Evolutionary conservation across 2,113 vertebrate species (phyloP).

Genomic region (Hyperoodon ampullatus): DNA sequence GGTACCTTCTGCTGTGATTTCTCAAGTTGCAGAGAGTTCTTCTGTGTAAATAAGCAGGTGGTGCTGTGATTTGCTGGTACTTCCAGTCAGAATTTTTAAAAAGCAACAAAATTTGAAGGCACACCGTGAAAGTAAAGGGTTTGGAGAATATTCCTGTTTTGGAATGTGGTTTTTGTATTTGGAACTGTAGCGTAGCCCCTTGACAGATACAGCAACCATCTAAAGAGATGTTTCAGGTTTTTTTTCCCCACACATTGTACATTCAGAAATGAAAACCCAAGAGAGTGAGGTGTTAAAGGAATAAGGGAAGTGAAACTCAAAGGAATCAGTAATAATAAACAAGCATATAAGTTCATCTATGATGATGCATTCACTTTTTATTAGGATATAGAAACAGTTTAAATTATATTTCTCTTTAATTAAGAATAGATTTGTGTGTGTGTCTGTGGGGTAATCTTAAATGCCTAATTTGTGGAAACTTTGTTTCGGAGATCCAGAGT

Average conservation of each 20-base stretch:
- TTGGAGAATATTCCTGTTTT: background rate
- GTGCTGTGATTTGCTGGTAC: background rate
- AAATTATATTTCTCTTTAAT: background rate
- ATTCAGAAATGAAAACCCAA: background rate
- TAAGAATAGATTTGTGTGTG: background rate
- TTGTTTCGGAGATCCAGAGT: background rate
- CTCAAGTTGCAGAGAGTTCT: background rate
- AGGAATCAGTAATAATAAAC: background rate
- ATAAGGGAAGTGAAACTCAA: background rate
- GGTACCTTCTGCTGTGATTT: background rate
- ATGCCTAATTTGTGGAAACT: background rate
- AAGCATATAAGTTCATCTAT: background rate
- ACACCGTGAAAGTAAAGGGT: background rate
- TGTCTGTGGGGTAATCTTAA: background rate
- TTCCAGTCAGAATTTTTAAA: background rate
- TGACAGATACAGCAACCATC: background rate
- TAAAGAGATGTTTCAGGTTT: background rate
- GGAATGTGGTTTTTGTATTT: background rate
- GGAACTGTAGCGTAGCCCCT: background rate
- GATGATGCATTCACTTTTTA: background rate
- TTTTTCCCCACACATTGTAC: background rate
- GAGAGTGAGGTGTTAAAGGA: background rate
- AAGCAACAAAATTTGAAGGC: background rate
- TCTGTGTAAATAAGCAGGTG: background rate
- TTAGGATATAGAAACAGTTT: background rate